phyloP scores from a whole-genome alignment of 2,113 vertebrate species.

The Dromas ardeola region DNA sequence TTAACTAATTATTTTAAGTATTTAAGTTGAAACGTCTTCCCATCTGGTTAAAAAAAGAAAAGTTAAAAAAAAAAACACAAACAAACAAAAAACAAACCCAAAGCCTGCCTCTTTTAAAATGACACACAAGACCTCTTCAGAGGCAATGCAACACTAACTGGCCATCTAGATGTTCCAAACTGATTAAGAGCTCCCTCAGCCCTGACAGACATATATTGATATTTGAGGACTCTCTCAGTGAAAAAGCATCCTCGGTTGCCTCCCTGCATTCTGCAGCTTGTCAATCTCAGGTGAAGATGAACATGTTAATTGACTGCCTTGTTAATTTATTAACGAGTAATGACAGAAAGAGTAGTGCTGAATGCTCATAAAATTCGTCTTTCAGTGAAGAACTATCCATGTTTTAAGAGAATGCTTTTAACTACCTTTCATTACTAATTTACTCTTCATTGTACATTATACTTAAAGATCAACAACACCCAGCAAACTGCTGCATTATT shows the following conservation, averaged over 20 bases:
- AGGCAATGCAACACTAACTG: slow-evolving; percentile 17
- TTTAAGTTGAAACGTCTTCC: neutral
- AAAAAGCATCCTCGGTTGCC: slow-evolving; percentile 43
- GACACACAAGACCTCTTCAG: neutral
- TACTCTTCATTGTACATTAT: slow-evolving; percentile 36
- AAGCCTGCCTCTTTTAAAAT: neutral
- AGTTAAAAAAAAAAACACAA: neutral
- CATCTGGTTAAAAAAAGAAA: neutral
- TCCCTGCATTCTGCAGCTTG: slow-evolving; percentile 50
- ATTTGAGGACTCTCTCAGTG: slow-evolving; percentile 48
- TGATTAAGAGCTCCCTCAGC: slow-evolving; percentile 24
- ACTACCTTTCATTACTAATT: slow-evolving; percentile 66
- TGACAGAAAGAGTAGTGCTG: slow-evolving; percentile 38
- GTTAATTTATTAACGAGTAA: slow-evolving; percentile 68
- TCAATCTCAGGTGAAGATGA: slow-evolving; percentile 53
- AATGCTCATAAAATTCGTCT: slow-evolving; percentile 26
- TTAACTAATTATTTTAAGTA: neutral
- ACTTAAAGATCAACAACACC: slow-evolving; percentile 66
- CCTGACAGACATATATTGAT: slow-evolving; percentile 25
- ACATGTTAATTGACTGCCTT: slow-evolving; percentile 45
- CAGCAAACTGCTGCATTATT: slow-evolving; percentile 48
- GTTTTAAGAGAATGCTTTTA: slow-evolving; percentile 53
- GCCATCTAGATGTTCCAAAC: slow-evolving; percentile 49
- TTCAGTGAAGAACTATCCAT: slow-evolving; percentile 25
- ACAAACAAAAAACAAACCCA: neutral